phyloP scores from a whole-genome alignment of 2,888 invertebrate genomes.

The Plebejus melissa region DNA sequence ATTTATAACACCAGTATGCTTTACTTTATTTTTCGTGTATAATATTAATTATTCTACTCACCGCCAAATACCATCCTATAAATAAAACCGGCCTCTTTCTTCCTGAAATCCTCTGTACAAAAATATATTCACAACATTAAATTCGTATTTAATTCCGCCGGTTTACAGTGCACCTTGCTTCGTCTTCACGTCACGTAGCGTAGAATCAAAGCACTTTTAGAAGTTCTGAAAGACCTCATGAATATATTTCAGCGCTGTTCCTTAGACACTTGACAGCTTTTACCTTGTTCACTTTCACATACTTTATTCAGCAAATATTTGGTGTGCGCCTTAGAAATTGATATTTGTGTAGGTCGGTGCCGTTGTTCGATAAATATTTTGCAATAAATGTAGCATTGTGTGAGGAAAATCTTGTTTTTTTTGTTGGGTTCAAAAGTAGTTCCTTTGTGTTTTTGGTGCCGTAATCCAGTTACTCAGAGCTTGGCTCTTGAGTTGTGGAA shows the following conservation, averaged over 20 bases:
- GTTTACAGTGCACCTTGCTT: background rate
- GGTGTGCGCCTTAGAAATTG: background rate
- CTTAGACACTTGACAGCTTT: slow-evolving; percentile 24
- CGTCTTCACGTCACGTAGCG: slow-evolving; percentile 8
- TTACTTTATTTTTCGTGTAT: background rate
- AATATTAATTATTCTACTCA: no score
- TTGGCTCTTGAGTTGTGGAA: no score
- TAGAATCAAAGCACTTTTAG: slow-evolving; percentile 17
- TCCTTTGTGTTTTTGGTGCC: no score
- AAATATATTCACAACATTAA: background rate
- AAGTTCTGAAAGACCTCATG: slow-evolving; percentile 6
- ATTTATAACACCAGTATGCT: background rate
- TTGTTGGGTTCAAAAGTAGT: no score
- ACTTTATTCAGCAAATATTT: slow-evolving; percentile 15
- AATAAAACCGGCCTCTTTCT: no score
- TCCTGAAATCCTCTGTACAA: background rate
- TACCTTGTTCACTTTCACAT: slow-evolving; percentile 20
- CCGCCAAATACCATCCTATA: no score
- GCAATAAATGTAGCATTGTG: no score
- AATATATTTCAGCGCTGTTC: slow-evolving; percentile 14
- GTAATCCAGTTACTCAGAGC: no score
- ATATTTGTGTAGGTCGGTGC: no score
- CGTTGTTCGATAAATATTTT: no score
- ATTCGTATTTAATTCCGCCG: slow-evolving; percentile 1
- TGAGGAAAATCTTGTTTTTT: no score